Evolutionary conservation across 2,888 invertebrate species (phyloP), one percentile per base, ranked within the genome.

Genomic region (Volucella bombylans): DNA sequence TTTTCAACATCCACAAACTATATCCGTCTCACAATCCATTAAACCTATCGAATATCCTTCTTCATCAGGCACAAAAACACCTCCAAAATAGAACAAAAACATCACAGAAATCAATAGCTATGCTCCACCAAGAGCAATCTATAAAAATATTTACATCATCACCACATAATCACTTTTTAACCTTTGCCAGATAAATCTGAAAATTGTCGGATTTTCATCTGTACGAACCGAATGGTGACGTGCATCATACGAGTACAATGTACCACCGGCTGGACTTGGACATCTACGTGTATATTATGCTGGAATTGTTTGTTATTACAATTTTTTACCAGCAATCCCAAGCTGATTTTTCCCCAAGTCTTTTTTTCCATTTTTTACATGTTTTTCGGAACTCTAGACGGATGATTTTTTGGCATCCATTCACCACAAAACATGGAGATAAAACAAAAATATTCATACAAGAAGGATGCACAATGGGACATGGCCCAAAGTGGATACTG

Each of bases 141-240:
- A 12, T 55, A 50, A 39, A 69, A 78, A 18, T 49, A 62, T 18
- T 64, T 64, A 41, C 76, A 82, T 82, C 76, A 82, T 71, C 49
- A 68, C 55, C 76, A 82, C 76, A 71, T 82, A 76, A 82, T 82
- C 65, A 69, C 61, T 71, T 52, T 67, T 82, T 76, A 82, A 82
- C 76, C 69, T 76, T 67, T 76, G 52, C 57, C 15, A 54, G 76
- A 71, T 65, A 71, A 65, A 82, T 62, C 41, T 10, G 41, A 49
- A n/a, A 64, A 59, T 12, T 47, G 39, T 61, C 8, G 45, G 45
- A 43, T 72, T 67, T 72, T 68, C 43, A 68, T 64, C 41, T 45
- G 55, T 64, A 61, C 38, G 31, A 61, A 62, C n/a, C 52, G 31
- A 43, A 73, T 43, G 55, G 55, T 15, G 62, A 11, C 31, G 68